Percentiles rank a stretch among this genome's conserved stretches.
These are phyloP conservation scores for Catostylus mosaicus DNA, from an alignment of 30 jellyfish, hydroid and myxozoan species.

Conservation along the genomic window DNA sequence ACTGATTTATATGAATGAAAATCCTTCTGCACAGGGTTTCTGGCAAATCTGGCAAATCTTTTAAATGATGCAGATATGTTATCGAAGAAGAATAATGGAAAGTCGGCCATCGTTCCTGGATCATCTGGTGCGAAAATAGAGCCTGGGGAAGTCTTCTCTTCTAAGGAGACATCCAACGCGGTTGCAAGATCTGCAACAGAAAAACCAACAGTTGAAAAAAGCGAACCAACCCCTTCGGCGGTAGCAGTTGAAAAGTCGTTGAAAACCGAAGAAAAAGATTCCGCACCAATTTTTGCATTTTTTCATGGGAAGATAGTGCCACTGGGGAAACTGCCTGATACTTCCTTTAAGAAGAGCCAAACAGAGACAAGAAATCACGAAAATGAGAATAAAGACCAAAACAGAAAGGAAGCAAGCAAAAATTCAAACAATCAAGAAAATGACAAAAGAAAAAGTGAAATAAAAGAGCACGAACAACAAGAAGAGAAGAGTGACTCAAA, in stretches of 20 bases:
- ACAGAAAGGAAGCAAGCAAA: conserved; percentile 2
- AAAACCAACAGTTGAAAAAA: conserved; percentile 11
- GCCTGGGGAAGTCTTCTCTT: conserved; percentile 14
- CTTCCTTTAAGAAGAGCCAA: conserved; percentile 86
- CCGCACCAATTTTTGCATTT: conserved; percentile 93
- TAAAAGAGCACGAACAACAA: conserved; percentile 5
- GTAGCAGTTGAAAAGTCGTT: conserved; percentile 44
- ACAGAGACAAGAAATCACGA: conserved; percentile 51
- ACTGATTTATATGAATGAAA: background rate
- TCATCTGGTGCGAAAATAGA: conserved; percentile 5
- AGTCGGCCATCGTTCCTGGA: conserved; percentile 46
- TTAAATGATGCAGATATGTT: conserved; percentile 89
- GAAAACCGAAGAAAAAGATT: conserved; percentile 70
- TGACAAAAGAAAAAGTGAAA: conserved; percentile 21
- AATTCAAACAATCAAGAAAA: conserved; percentile 10
- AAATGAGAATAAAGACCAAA: conserved; percentile 3
- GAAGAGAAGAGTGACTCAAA: background rate
- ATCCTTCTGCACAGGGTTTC: conserved; percentile 65
- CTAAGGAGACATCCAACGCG: background rate
- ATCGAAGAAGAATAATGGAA: conserved; percentile 51
- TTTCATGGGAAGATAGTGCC: conserved; percentile 94
- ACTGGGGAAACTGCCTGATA: conserved; percentile 86
- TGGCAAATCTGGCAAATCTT: conserved; percentile 89
- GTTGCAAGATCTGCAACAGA: conserved; percentile 38
- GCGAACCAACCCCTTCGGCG: conserved; percentile 67